Conservation (phyloP, 2,113 vertebrate genomes). For the Isichthys henryi region DNA sequence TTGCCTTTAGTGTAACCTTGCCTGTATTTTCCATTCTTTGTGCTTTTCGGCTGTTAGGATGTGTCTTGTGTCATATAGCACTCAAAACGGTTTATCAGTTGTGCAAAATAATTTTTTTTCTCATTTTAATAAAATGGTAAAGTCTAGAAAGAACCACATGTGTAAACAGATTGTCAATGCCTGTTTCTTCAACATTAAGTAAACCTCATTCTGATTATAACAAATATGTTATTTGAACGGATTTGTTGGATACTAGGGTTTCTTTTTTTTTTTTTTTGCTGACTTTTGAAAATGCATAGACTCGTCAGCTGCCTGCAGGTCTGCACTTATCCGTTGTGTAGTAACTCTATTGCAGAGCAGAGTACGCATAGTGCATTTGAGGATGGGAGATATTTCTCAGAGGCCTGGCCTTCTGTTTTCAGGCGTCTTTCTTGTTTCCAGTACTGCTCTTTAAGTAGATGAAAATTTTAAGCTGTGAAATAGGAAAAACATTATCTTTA, state of each 20-base stretch:
- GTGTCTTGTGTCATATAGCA: not conserved
- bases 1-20: not conserved
- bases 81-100: not conserved
- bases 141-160: not conserved
- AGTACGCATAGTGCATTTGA: not conserved
- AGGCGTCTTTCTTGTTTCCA: not conserved
- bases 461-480: not conserved
- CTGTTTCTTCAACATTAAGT: not conserved
- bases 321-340: not conserved
- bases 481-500: not conserved
- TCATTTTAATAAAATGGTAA: not conserved
- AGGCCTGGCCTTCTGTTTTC: not conserved
- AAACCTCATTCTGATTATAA: not conserved
- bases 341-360: not conserved
- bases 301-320: constrained; percentile 24
- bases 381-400: not conserved
- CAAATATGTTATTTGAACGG: not conserved
- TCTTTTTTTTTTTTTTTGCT: not conserved
- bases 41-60: not conserved
- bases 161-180: not conserved
- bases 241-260: not conserved
- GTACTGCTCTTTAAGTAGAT: not conserved
- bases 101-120: not conserved
- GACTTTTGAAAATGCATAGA: not conserved
- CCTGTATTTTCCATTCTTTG: not conserved